Conservation (phyloP, 1,140 invertebrate species). For the Brachionus rubens region DNA sequence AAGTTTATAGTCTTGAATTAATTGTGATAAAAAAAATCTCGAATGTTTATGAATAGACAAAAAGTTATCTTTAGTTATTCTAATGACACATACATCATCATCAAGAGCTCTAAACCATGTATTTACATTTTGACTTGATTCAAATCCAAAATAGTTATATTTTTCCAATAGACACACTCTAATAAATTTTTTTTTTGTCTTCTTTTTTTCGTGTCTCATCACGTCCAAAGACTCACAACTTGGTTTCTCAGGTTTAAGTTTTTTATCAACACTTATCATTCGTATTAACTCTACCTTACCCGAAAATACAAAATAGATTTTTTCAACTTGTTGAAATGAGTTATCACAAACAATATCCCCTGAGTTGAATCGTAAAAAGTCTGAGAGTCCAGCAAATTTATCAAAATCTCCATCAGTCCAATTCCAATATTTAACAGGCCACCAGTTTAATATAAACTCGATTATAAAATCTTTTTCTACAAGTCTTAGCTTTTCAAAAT, state of each 20-base stretch:
- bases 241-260: neutral
- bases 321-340: neutral
- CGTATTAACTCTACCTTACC: constrained; percentile 6
- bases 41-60: constrained; percentile 35
- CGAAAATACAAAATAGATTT: constrained; percentile 5
- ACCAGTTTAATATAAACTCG: constrained; percentile 34
- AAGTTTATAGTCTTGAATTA: constrained; percentile 21
- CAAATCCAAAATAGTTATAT: constrained; percentile 34
- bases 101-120: constrained; percentile 31
- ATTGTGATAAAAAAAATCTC: constrained; percentile 16
- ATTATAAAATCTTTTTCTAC: constrained; percentile 3
- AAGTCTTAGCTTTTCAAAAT: constrained; percentile 16
- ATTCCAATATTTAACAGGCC: constrained; percentile 39
- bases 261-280: neutral
- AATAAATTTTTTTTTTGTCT: constrained; percentile 1
- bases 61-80: constrained; percentile 18
- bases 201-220: neutral
- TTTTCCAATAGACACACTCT: constrained; percentile 6
- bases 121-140: constrained; percentile 19
- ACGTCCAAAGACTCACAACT: constrained; percentile 11
- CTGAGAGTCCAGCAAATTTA: neutral
- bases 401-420: constrained; percentile 12
- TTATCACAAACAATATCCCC: constrained; percentile 14
- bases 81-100: constrained; percentile 18
- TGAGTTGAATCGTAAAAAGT: neutral